Evolutionary conservation across 2,113 vertebrate species (phyloP).

Genomic region (Pseudolaguvia tuberculata): DNA sequence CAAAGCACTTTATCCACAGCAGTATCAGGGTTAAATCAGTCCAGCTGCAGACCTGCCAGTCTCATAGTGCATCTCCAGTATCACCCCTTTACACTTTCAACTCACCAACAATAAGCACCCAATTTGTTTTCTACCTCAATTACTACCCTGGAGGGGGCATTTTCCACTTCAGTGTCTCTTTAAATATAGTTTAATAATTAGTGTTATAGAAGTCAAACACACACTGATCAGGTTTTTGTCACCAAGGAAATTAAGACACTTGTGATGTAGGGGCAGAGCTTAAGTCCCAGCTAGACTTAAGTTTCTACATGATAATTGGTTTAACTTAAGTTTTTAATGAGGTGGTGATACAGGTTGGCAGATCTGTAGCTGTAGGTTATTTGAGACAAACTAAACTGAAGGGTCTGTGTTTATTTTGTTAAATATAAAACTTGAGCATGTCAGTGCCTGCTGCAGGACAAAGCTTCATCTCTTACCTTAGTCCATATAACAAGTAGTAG

Average conservation of each 20-base stretch:
- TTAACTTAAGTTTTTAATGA: background rate
- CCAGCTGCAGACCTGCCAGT: conserved; percentile 26
- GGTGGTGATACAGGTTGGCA: background rate
- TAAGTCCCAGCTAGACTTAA: background rate
- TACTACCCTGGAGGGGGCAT: too few relatives aligned
- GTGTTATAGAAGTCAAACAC: too few relatives aligned
- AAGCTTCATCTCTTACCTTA: conserved; percentile 55
- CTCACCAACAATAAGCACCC: too few relatives aligned
- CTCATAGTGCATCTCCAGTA: background rate
- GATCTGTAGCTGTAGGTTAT: background rate
- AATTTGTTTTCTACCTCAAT: too few relatives aligned
- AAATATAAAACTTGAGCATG: conserved; percentile 36
- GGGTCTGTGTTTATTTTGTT: conserved; percentile 21
- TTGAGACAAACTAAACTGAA: conserved; percentile 24
- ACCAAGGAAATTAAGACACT: too few relatives aligned
- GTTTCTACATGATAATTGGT: background rate
- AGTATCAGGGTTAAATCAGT: conserved; percentile 47
- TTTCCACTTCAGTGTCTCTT: too few relatives aligned
- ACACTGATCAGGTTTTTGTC: too few relatives aligned
- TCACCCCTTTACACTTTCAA: background rate
- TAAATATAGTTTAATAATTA: too few relatives aligned
- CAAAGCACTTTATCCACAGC: conserved; percentile 27
- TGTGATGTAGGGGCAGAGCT: background rate
- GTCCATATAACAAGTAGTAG: conserved; percentile 73
- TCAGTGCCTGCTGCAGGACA: conserved; percentile 62